Percentiles rank a stretch among this genome's conserved stretches.
These are phyloP conservation scores for Magallana nippona DNA, from an alignment of 2,888 invertebrate species.

Conservation along the genomic window DNA sequence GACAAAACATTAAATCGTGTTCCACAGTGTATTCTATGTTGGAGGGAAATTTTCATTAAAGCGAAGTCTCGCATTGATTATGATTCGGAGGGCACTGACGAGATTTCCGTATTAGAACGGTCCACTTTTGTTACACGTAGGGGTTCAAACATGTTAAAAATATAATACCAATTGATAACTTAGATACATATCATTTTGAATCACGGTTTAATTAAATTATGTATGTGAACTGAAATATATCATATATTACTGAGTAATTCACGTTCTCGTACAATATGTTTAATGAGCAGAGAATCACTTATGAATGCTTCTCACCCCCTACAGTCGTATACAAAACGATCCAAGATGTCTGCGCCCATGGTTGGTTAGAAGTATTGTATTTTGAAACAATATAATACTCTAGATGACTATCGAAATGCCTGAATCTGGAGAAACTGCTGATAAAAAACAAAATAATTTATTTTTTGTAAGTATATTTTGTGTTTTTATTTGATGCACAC, in stretches of 20 bases:
- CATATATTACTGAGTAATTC: too few species aligned
- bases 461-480: slow-evolving; percentile 56
- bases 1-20: too few species aligned
- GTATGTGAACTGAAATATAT: too few species aligned
- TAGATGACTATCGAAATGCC: not conserved
- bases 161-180: too few species aligned
- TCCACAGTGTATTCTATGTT: not conserved
- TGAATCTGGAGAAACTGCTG: slow-evolving; percentile 38
- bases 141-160: not conserved
- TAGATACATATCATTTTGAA: too few species aligned
- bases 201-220: too few species aligned
- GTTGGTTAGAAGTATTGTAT: not conserved
- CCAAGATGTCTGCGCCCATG: slow-evolving; percentile 61
- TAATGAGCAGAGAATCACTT: not conserved
- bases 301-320: not conserved
- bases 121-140: not conserved
- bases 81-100: slow-evolving; percentile 15
- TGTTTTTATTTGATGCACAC: not conserved
- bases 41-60: slow-evolving; percentile 7
- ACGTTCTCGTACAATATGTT: not conserved
- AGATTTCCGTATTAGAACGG: slow-evolving; percentile 22
- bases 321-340: slow-evolving; percentile 32
- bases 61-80: slow-evolving; percentile 7
- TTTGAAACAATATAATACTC: not conserved
- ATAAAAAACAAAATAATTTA: slow-evolving; percentile 55